Evolutionary conservation across 2,113 vertebrate genomes (phyloP).

Genomic region (Ginglymostoma cirratum): DNA sequence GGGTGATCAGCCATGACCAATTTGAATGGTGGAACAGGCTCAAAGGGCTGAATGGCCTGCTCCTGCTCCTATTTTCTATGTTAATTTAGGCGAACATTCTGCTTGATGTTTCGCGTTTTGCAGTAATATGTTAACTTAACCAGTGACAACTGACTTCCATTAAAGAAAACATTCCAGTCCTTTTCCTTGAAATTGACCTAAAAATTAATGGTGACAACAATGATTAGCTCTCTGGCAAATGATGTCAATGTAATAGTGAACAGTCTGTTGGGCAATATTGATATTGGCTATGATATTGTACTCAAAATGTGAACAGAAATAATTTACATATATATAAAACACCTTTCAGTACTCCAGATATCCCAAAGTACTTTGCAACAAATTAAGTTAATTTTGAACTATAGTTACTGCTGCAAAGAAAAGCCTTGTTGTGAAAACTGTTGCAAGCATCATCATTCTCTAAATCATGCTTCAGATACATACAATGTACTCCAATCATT

Average conservation of each 20-base stretch:
- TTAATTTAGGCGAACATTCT: not conserved
- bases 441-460: not conserved
- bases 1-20: too few relatives aligned
- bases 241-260: not conserved
- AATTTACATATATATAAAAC: not conserved
- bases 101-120: not conserved
- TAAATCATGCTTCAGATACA: not conserved
- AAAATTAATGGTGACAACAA: not conserved
- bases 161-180: not conserved
- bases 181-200: not conserved
- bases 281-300: not conserved
- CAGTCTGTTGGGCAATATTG: not conserved
- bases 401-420: not conserved
- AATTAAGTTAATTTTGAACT: not conserved
- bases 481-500: not conserved
- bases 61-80: too few relatives aligned
- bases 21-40: too few relatives aligned
- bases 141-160: not conserved
- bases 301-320: not conserved
- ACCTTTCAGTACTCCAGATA: not conserved
- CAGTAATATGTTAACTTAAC: not conserved
- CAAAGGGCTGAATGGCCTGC: too few relatives aligned
- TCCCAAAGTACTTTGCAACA: not conserved
- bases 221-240: not conserved
- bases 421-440: not conserved